These are phyloP conservation scores for Diaprepes abbreviatus DNA, from an alignment of 2,888 invertebrate species.

Conservation along the genomic window DNA sequence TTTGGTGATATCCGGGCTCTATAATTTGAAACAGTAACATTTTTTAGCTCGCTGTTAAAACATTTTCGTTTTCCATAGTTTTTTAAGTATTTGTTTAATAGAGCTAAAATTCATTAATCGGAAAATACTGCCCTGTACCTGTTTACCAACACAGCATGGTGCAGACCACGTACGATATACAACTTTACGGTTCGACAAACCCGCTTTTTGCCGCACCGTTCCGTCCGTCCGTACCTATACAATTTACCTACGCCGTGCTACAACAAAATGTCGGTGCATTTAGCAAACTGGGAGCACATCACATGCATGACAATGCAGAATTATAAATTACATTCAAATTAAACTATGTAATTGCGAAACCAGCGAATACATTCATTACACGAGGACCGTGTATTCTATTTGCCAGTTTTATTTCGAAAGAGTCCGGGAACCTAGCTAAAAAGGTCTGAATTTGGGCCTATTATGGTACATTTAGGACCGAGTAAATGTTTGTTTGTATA, in stretches of 20 bases:
- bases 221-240: slow-evolving; percentile 54
- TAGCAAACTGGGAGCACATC: slow-evolving; percentile 66
- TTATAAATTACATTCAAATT: slow-evolving; percentile 70
- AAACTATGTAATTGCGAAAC: slow-evolving; percentile 70
- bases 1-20: no score
- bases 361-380: slow-evolving; percentile 67
- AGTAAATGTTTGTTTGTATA: no score
- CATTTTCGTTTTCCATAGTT: no score
- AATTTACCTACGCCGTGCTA: slow-evolving; percentile 59
- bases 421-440: slow-evolving; percentile 25
- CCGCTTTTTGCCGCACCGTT: slow-evolving; percentile 51
- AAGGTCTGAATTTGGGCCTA: slow-evolving; percentile 29
- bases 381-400: slow-evolving; percentile 53
- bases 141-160: neutral
- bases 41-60: no score
- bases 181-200: slow-evolving; percentile 56
- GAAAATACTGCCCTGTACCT: neutral
- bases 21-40: no score
- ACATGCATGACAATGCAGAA: slow-evolving; percentile 69
- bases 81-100: no score
- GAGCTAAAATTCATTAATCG: no score
- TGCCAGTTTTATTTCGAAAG: slow-evolving; percentile 40
- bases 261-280: slow-evolving; percentile 64
- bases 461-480: neutral
- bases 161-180: slow-evolving; percentile 42